Evolutionary conservation across 2,113 vertebrate species (phyloP).

Genomic region (mouse (Mus musculus)): DNA sequence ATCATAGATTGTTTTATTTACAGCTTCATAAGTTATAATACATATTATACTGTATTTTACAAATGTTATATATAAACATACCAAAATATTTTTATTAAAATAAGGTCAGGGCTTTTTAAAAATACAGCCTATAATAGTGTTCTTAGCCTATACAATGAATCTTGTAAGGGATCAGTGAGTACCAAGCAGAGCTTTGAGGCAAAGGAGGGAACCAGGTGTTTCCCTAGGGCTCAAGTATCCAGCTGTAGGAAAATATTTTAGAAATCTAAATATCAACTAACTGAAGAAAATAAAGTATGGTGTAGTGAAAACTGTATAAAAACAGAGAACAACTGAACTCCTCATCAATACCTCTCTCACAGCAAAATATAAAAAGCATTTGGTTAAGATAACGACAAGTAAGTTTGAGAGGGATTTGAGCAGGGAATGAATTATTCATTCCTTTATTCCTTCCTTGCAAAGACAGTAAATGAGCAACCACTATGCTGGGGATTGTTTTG

Average conservation of each 20-base stretch:
- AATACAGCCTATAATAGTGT: neutral
- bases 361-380: conserved; percentile 25
- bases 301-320: conserved; percentile 1
- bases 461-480: conserved; percentile 42
- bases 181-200: neutral
- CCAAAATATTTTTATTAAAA: neutral
- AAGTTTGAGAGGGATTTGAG: conserved; percentile 17
- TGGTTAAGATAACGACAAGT: conserved; percentile 38
- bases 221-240: neutral
- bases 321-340: conserved; percentile 9
- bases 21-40: neutral
- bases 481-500: neutral
- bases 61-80: neutral
- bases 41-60: neutral
- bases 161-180: neutral
- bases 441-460: conserved; percentile 35
- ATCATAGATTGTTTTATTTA: neutral
- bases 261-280: conserved; percentile 16
- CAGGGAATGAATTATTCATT: conserved; percentile 66
- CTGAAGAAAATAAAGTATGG: neutral
- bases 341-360: neutral
- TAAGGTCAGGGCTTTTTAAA: neutral
- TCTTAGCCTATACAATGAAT: neutral
- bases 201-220: neutral
- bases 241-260: neutral